Percentiles rank a stretch among this genome's conserved stretches.
These are phyloP conservation scores for Enteromius fasciolatus DNA, from an alignment of 2,797 vertebrate genomes.

Conservation along the genomic window DNA sequence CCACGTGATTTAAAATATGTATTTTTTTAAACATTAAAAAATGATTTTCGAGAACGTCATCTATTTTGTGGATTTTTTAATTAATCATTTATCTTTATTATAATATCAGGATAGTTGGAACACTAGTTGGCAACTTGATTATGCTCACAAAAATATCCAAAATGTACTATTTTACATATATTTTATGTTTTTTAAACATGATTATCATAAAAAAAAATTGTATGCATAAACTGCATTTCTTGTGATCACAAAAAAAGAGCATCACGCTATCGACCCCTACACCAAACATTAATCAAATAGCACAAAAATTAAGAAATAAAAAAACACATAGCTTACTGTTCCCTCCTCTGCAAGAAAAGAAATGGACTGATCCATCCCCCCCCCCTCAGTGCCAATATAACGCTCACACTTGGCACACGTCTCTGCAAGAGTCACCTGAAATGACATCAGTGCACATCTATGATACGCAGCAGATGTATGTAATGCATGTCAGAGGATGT, in stretches of 20 bases:
- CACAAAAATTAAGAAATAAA: conserved; percentile 35
- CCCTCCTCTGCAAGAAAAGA: conserved; percentile 95
- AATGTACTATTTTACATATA: not conserved
- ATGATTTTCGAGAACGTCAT: too few relatives aligned
- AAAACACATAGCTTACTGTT: conserved; percentile 77
- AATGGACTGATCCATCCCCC: conserved; percentile 99
- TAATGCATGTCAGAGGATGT: not conserved
- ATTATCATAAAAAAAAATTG: not conserved
- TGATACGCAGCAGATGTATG: not conserved
- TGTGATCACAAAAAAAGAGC: not conserved
- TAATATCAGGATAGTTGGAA: not conserved
- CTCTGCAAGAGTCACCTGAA: conserved; percentile 90
- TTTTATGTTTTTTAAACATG: not conserved
- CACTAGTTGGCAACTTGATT: not conserved
- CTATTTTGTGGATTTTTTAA: too few relatives aligned
- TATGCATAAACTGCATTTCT: not conserved
- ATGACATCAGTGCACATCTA: conserved; percentile 36
- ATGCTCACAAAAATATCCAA: not conserved
- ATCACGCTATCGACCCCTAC: not conserved
- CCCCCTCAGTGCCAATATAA: conserved; percentile 95
- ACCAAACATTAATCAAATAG: not conserved
- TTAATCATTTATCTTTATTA: not conserved
- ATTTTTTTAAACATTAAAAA: too few relatives aligned
- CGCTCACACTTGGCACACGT: conserved; percentile 90
- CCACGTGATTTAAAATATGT: not conserved